Evolutionary conservation across 2,888 invertebrate species (phyloP).

Genomic region (Ophion ellenae): DNA sequence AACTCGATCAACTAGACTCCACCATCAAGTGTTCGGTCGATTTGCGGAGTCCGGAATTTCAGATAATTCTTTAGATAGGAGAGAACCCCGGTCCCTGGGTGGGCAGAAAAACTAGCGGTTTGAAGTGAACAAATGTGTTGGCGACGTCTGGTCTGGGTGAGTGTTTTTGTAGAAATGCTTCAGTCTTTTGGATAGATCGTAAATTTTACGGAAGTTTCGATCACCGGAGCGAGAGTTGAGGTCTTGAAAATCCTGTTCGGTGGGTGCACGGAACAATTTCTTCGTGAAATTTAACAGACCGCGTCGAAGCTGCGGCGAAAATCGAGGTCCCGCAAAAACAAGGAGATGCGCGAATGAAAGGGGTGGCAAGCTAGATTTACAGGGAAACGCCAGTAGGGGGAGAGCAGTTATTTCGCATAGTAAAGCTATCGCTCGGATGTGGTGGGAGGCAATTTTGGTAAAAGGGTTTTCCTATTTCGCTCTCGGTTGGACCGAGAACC

Average conservation of each 20-base stretch:
- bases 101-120: slow-evolving; percentile 5
- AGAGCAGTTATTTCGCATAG: slow-evolving; percentile 72
- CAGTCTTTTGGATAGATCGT: slow-evolving; percentile 8
- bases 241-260: slow-evolving; percentile 10
- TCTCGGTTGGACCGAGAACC: slow-evolving; percentile 47
- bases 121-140: slow-evolving; percentile 29
- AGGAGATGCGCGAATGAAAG: neutral
- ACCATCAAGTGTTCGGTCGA: neutral
- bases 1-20: neutral
- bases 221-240: slow-evolving; percentile 9
- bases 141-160: slow-evolving; percentile 27
- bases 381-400: neutral
- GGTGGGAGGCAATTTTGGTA: slow-evolving; percentile 79
- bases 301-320: slow-evolving; percentile 8
- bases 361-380: slow-evolving; percentile 32
- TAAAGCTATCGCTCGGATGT: slow-evolving; percentile 67
- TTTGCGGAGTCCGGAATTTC: neutral
- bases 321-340: slow-evolving; percentile 10
- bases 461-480: slow-evolving; percentile 81
- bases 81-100: neutral
- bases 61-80: neutral
- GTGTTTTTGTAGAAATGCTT: slow-evolving; percentile 31
- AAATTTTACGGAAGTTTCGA: slow-evolving; percentile 46
- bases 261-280: slow-evolving; percentile 42
- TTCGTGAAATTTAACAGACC: slow-evolving; percentile 39